Conservation (phyloP, 2,797 vertebrate genomes). For the Merluccius polli region DNA sequence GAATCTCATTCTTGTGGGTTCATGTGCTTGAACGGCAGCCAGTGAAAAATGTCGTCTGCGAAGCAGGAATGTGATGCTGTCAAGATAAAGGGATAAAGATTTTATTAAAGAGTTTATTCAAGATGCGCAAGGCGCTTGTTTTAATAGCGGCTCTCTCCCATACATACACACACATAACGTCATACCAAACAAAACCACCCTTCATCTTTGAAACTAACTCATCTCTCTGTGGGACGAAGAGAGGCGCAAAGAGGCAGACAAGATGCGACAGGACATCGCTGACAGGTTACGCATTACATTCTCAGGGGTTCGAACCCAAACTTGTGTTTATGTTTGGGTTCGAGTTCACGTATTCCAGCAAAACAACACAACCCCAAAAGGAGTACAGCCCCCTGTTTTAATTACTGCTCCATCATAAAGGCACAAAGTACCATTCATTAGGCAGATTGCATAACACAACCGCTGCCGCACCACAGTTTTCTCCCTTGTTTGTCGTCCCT, state of each 20-base stretch:
- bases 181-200: conserved; percentile 21
- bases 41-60: conserved; percentile 20
- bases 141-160: conserved; percentile 6
- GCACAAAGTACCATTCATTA: conserved; percentile 55
- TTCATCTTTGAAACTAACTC: not conserved
- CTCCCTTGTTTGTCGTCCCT: conserved; percentile 25
- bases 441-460: conserved; percentile 48
- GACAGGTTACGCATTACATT: conserved; percentile 3
- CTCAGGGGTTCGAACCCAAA: conserved; percentile 1
- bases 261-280: conserved; percentile 22
- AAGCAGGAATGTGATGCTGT: conserved; percentile 24
- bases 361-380: conserved; percentile 23
- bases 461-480: conserved; percentile 19
- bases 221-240: conserved; percentile 16
- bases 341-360: not conserved
- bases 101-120: conserved; percentile 28
- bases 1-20: conserved; percentile 19
- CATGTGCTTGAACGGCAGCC: conserved; percentile 15
- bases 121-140: conserved; percentile 20
- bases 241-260: conserved; percentile 21
- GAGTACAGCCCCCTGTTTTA: conserved; percentile 47
- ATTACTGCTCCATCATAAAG: conserved; percentile 41
- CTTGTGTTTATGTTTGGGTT: conserved; percentile 5
- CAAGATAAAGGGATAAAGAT: conserved; percentile 24
- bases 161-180: conserved; percentile 4